Evolutionary conservation across 1,140 invertebrate species (phyloP), one percentile per base, ranked within the genome.

Genomic region (Arctopsyche grandis): DNA sequence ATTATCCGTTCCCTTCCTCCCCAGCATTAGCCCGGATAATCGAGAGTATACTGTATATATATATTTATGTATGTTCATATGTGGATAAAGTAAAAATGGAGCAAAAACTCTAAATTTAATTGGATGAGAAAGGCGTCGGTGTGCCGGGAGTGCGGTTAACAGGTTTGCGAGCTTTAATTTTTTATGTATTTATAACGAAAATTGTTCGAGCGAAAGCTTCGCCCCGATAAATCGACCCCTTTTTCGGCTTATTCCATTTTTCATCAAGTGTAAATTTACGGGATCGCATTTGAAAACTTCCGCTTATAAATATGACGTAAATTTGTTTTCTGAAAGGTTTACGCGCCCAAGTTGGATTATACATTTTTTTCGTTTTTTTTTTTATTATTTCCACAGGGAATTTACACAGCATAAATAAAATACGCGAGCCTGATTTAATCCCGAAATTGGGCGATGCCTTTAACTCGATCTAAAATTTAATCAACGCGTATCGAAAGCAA

Each of bases 301-400:
- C 21, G 63, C 63, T 66, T 22, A 24, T 66, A 66, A 66, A 66
- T 66, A 66, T 22, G 63, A 24, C 24, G 63, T 22, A 24, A 66
- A 66, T 66, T 26, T 66, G 63, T 66, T 66, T 19, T 66, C 21
- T 66, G 63, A 66, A 66, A 66, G 63, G 63, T 66, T 66, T 66
- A 66, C 24, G 63, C 63, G 63, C 63, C 63, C 9, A 66, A 66
- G 63, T 66, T 66, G 63, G 19, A 9, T 26, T 66, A 66, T 26
- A 10, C 10, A 14, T 52, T 16, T 4, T 38, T n/a, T n/a, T n/a
- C n/a, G 44, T 7, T 7, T 7, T 52, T 52, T 52, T 52, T 52
- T 52, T 52, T 52, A 4, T 1, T 38, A 38, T 38, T 38, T 38
- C 29, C 29, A 38, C 3, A 38, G 29, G 29, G 29, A 38, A 38